A percentile compares a stretch with the other conserved stretches of the same genome.
These are phyloP conservation scores for Poeciliopsis occidentalis DNA, from an alignment of 2,113 vertebrate species.

Conservation along the genomic window DNA sequence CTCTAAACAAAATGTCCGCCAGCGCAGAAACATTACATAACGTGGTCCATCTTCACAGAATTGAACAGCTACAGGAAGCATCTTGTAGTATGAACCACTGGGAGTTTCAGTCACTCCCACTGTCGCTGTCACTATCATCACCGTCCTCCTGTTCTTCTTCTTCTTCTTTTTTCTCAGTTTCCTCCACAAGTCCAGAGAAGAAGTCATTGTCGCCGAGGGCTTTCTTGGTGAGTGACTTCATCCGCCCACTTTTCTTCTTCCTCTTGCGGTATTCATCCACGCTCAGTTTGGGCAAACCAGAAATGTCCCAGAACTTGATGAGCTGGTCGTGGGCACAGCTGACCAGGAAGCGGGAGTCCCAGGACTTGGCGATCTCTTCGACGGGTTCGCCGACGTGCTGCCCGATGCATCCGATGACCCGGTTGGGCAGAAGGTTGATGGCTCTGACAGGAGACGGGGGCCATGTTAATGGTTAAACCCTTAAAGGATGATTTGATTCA, in stretches of 20 bases:
- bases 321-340: conserved; percentile 93
- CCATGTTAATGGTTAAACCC: background rate
- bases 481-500: background rate
- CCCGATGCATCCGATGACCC: conserved; percentile 91
- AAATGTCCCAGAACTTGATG: conserved; percentile 94
- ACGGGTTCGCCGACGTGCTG: conserved; percentile 91
- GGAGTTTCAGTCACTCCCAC: conserved; percentile 62
- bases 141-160: conserved; percentile 34
- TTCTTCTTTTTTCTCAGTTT: conserved; percentile 35
- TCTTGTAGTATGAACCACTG: too few species aligned
- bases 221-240: conserved; percentile 88
- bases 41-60: too few species aligned
- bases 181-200: conserved; percentile 82
- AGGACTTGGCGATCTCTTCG: conserved; percentile 85
- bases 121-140: conserved; percentile 65
- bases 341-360: conserved; percentile 82
- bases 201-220: conserved; percentile 87
- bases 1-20: background rate
- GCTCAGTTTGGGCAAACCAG: conserved; percentile 70
- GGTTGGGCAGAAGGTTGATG: conserved; percentile 89
- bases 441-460: conserved; percentile 78
- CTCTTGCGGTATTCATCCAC: conserved; percentile 89
- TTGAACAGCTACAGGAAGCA: too few species aligned
- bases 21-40: background rate
- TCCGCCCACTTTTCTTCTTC: conserved; percentile 85